These are phyloP conservation scores for Lacanobia oleracea DNA, from an alignment of 2,888 invertebrate species.

Conservation along the genomic window DNA sequence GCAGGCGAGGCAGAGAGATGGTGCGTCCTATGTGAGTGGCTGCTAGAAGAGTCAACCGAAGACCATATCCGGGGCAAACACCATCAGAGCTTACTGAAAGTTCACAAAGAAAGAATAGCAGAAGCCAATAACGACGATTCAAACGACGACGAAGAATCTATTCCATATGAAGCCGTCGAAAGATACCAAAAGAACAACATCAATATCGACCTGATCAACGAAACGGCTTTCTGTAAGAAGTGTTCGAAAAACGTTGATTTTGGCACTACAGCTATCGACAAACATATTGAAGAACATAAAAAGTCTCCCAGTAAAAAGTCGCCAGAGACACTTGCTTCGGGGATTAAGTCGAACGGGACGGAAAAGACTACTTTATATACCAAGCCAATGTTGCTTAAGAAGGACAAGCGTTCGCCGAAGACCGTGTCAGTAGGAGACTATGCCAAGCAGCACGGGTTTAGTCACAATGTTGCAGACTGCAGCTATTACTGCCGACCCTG, in stretches of 20 bases:
- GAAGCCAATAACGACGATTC: not conserved
- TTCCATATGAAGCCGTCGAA: slow-evolving; percentile 30
- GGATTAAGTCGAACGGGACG: slow-evolving; percentile 31
- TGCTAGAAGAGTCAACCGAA: not conserved
- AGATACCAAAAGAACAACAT: slow-evolving; percentile 40
- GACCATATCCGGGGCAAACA: slow-evolving; percentile 33
- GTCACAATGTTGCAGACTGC: slow-evolving; percentile 36
- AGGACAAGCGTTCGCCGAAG: not conserved
- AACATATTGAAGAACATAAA: slow-evolving; percentile 44
- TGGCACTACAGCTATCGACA: slow-evolving; percentile 32
- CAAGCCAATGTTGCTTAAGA: slow-evolving; percentile 33
- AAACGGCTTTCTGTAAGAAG: slow-evolving; percentile 50
- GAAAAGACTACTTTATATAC: slow-evolving; percentile 43
- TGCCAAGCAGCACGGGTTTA: slow-evolving; percentile 41
- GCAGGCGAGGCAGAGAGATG: not conserved
- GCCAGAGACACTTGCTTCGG: slow-evolving; percentile 21
- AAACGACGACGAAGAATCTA: slow-evolving; percentile 8
- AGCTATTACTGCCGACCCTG: slow-evolving; percentile 50
- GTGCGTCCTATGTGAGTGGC: slow-evolving; percentile 40
- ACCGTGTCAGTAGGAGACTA: slow-evolving; percentile 9
- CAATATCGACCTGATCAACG: slow-evolving; percentile 43
- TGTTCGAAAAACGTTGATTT: slow-evolving; percentile 46
- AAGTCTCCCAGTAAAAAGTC: slow-evolving; percentile 10
- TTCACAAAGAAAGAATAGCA: slow-evolving; percentile 30
- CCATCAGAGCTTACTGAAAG: slow-evolving; percentile 34